Evolutionary conservation across 2,113 vertebrate genomes (phyloP).

Genomic region (Aythya baeri): DNA sequence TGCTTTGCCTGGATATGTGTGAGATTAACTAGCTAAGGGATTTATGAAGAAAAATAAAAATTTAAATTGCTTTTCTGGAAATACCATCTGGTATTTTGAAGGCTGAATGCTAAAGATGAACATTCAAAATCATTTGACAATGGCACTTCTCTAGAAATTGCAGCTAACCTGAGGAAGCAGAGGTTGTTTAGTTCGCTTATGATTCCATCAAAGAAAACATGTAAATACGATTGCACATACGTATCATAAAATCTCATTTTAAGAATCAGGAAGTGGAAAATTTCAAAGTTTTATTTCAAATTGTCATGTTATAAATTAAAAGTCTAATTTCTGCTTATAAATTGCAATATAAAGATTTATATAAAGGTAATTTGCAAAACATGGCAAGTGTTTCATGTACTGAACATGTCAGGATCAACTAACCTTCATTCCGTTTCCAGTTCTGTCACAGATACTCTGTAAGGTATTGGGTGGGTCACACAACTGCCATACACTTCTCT

Average conservation of each 20-base stretch:
- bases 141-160: background rate
- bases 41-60: constrained; percentile 72
- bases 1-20: constrained; percentile 36
- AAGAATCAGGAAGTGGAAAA: background rate
- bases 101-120: constrained; percentile 39
- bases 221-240: background rate
- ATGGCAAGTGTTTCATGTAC: background rate
- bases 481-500: background rate
- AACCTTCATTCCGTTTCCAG: background rate
- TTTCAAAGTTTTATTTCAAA: background rate
- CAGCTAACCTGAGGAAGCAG: constrained; percentile 9
- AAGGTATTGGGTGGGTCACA: background rate
- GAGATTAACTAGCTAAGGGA: constrained; percentile 80
- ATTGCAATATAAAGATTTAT: background rate
- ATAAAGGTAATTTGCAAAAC: background rate
- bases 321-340: background rate
- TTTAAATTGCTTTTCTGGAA: constrained; percentile 70
- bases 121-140: constrained; percentile 24
- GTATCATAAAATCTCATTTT: background rate
- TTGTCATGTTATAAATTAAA: background rate
- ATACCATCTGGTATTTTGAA: constrained; percentile 65
- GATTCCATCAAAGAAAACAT: background rate
- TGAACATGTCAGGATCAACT: background rate
- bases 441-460: background rate
- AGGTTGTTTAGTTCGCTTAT: background rate